Evolutionary conservation across 2,113 vertebrate species (phyloP), one percentile per base, ranked within the genome.

Genomic region (Corvus cornix): DNA sequence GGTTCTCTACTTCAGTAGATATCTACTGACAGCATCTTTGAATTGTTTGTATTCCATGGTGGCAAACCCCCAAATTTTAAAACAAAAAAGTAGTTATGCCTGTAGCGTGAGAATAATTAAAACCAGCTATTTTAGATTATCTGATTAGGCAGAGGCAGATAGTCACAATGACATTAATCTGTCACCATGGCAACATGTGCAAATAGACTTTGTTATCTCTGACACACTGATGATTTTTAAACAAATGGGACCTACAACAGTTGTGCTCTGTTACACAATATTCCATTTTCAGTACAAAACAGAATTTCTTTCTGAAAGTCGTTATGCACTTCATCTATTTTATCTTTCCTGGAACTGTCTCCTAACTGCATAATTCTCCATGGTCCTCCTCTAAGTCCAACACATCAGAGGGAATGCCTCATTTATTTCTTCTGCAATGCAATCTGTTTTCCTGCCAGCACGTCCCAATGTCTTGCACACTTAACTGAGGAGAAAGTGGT

Each of bases 171-270:
- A 91, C 64, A 94, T 88, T 82, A 92, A 95, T 89, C 53, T 88
- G 93, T 97, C 97, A 95, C 94, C 91, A 98, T 96, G 96, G 97
- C 70, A 98, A 98, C 96, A 6, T 12, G 70, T 84, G 86, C 95
- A 91, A 92, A 91, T 56, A 63, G 27, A 93, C 89, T 85, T 94
- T 93, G 75, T 91, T 97, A 89, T 84, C 94, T 74, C 41, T 81
- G 49, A 96, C 73, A 94, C 26, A 93, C 69, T 95, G 70, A 70
- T 35, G 41, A 85, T 84, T 97, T 95, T 96, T 84, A 89, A 89
- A 91, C 73, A 89, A 94, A 86, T 59, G 41, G 93, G 82, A 93
- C 96, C 80, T 82, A 39, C 28, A 94, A 66, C 53, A 83, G 53
- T 78, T 70, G 74, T 76, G 48, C 59, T 96, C 66, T 87, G 73